Percentiles rank a stretch among this genome's conserved stretches.
Evolutionary conservation across 2,113 vertebrate genomes (phyloP).

Genomic region (Kryptolebias marmoratus): DNA sequence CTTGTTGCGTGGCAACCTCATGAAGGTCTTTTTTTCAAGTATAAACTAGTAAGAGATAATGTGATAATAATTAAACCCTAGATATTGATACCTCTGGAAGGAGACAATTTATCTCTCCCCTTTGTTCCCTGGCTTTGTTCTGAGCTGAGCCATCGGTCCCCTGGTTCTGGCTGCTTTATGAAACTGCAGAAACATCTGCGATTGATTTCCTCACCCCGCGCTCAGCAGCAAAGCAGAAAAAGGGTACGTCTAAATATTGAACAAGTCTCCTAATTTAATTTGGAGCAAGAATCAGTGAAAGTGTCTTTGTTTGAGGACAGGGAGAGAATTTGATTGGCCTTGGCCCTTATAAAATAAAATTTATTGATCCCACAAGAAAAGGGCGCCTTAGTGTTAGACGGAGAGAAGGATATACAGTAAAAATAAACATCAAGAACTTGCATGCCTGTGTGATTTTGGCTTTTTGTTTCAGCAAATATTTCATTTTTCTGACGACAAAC

Average conservation of each 20-base stretch:
- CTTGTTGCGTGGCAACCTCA: background rate
- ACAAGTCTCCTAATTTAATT: conserved; percentile 4
- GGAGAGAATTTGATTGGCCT: conserved; percentile 2
- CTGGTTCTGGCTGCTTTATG: background rate
- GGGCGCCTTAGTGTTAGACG: conserved; percentile 1
- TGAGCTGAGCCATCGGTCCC: background rate
- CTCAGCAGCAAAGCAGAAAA: background rate
- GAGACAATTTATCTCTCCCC: background rate
- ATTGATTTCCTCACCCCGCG: background rate
- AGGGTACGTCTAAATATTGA: conserved; percentile 1
- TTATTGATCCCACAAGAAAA: conserved; percentile 28
- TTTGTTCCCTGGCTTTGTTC: background rate
- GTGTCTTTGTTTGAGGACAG: conserved; percentile 15
- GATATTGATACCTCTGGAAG: background rate
- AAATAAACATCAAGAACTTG: background rate
- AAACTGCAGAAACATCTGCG: conserved; percentile 2
- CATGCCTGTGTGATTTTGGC: background rate
- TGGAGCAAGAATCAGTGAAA: conserved; percentile 13
- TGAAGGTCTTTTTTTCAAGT: background rate
- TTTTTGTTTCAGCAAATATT: background rate
- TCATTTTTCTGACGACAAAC: background rate
- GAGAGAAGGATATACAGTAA: background rate
- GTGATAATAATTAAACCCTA: background rate
- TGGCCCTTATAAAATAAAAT: conserved; percentile 22
- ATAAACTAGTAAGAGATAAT: background rate